Evolutionary conservation across 2,888 invertebrate species (phyloP).

Genomic region (Cephus pulcher): DNA sequence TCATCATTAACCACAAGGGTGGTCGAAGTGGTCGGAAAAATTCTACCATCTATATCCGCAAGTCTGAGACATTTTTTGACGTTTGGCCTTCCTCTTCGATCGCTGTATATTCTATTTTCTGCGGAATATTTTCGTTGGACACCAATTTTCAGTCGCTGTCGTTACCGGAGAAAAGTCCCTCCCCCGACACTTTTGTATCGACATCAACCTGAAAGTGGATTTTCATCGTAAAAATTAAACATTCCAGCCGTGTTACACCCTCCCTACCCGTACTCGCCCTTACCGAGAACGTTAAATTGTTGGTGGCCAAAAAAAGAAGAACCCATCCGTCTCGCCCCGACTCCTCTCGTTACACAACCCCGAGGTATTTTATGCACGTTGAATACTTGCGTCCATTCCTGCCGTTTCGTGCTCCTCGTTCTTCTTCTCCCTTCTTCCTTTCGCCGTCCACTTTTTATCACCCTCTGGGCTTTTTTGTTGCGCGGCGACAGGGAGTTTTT

Average conservation of each 20-base stretch:
- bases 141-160: background rate
- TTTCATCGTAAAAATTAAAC: background rate
- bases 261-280: background rate
- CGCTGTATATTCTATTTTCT: background rate
- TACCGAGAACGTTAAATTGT: background rate
- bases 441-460: background rate
- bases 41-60: background rate
- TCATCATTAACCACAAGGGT: background rate
- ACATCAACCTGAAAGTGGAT: background rate
- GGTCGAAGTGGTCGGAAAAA: background rate
- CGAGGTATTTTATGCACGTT: background rate
- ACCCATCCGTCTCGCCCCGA: background rate
- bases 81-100: background rate
- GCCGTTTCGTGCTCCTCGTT: background rate
- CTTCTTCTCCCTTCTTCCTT: background rate
- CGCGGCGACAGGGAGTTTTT: background rate
- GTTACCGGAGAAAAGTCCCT: background rate
- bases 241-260: background rate
- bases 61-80: background rate
- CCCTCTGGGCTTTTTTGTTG: background rate
- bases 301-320: background rate
- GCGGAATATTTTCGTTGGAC: background rate
- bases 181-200: background rate
- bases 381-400: background rate
- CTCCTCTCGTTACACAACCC: background rate